Evolutionary conservation across 2,797 vertebrate species (phyloP), one percentile per base, ranked within the genome.

Genomic region (Champsocephalus gunnari): DNA sequence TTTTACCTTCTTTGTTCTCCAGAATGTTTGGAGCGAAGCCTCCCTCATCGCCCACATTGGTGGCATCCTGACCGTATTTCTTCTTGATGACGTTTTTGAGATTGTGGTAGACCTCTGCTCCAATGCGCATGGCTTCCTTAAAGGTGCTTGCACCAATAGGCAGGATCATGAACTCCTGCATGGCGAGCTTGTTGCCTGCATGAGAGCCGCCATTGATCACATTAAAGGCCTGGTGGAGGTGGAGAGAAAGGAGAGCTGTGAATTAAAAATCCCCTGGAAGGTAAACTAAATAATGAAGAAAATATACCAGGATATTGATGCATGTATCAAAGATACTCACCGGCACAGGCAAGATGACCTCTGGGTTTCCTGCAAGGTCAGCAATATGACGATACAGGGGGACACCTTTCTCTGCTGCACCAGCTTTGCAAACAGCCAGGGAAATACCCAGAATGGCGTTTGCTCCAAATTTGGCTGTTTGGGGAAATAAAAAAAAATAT

Each of bases 121-220:
- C 98, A 0, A 99, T 97, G 73, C 97, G 96, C 97, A 99, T 97
- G 54, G 98, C 98, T 4, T 99, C 97, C 89, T 89, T 97, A 91
- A 99, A 99, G 84, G 47, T 96, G 5, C 92, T 90, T 0, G 98
- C 97, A 0, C 98, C 97, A 0, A 97, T 82, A 0, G 98, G 98
- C 34, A 99, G 95, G 92, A 99, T 99, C 98, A 99, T 99, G 87
- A 99, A 99, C 90, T 99, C 98, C 86, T 99, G 98, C 98, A 99
- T 99, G 77, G 98, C 97, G 53, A 99, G 90, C 84, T 99, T 99
- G 88, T 99, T 99, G 17, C 97, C 98, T 1, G 97, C 97, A 0
- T 99, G 98, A 51, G 98, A 99, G 16, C 98, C 98, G 0, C 98
- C 97, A 0, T 99, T 99, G 94, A 99, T 99, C 71, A 99, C 98